phyloP scores from a whole-genome alignment of 2,113 vertebrate genomes.

The Dissostichus mawsoni region DNA sequence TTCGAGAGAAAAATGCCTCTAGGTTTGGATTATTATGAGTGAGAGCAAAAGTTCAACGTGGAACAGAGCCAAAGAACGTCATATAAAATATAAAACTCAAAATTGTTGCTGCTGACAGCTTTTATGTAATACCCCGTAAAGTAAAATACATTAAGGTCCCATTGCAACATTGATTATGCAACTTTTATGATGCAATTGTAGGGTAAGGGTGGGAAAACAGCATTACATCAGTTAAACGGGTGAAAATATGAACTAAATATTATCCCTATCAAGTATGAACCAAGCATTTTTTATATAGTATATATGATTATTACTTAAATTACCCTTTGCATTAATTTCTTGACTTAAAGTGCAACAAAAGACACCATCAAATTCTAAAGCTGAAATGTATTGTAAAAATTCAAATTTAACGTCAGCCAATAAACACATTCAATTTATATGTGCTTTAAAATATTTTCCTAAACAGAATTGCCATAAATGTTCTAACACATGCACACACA shows the following conservation, averaged over 20 bases:
- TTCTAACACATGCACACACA: conserved; percentile 58
- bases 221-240: background rate
- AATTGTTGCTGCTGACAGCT: conserved; percentile 7
- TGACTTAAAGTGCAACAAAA: background rate
- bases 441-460: conserved; percentile 50
- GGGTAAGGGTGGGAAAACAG: conserved; percentile 2
- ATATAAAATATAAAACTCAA: conserved; percentile 20
- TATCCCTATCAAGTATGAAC: background rate
- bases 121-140: conserved; percentile 24
- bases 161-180: background rate
- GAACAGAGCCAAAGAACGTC: conserved; percentile 29
- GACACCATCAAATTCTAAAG: conserved; percentile 1
- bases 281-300: background rate
- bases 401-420: conserved; percentile 30
- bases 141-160: background rate
- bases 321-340: too few relatives aligned
- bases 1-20: conserved; percentile 53
- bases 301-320: background rate
- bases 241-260: background rate
- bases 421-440: conserved; percentile 51
- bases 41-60: conserved; percentile 44
- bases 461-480: conserved; percentile 62
- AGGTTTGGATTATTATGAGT: conserved; percentile 39
- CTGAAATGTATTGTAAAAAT: conserved; percentile 28
- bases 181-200: conserved; percentile 14